phyloP scores from a whole-genome alignment of 2,113 vertebrate species.

The Rhinolophus ferrumequinum region DNA sequence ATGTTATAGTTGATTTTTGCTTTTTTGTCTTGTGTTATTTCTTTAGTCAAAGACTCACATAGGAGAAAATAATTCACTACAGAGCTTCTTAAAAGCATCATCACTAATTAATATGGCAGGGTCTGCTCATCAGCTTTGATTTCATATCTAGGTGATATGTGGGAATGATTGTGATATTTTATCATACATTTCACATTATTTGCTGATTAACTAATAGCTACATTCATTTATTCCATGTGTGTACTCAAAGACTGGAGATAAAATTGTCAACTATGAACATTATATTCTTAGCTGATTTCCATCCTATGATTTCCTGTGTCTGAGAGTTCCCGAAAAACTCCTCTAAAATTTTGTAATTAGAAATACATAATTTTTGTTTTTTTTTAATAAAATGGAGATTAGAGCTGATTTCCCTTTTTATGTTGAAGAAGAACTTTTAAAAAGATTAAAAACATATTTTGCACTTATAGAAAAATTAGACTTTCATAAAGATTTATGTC shows the following conservation, averaged over 20 bases:
- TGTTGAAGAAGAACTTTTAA: not conserved
- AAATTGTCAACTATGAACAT: not conserved
- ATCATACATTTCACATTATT: not conserved
- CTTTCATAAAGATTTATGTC: not conserved
- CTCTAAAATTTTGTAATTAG: not conserved
- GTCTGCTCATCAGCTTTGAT: not conserved
- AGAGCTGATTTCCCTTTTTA: not conserved
- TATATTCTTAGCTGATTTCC: not conserved
- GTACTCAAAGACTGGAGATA: not conserved
- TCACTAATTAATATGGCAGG: not conserved
- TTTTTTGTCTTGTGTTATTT: not conserved
- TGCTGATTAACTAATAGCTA: not conserved
- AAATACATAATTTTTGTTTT: not conserved
- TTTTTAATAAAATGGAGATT: not conserved
- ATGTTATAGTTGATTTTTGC: not conserved
- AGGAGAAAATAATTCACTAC: not conserved
- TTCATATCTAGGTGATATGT: not conserved
- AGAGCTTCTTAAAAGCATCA: not conserved
- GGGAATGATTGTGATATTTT: not conserved
- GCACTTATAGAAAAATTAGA: not conserved
- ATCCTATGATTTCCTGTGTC: not conserved
- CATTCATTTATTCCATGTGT: not conserved
- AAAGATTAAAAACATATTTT: not conserved
- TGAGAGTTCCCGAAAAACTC: not conserved
- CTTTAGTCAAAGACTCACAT: not conserved